A percentile compares a stretch with the other conserved stretches of the same genome.
Evolutionary conservation across 2,113 vertebrate species (phyloP).

Genomic region (Pavo muticus): DNA sequence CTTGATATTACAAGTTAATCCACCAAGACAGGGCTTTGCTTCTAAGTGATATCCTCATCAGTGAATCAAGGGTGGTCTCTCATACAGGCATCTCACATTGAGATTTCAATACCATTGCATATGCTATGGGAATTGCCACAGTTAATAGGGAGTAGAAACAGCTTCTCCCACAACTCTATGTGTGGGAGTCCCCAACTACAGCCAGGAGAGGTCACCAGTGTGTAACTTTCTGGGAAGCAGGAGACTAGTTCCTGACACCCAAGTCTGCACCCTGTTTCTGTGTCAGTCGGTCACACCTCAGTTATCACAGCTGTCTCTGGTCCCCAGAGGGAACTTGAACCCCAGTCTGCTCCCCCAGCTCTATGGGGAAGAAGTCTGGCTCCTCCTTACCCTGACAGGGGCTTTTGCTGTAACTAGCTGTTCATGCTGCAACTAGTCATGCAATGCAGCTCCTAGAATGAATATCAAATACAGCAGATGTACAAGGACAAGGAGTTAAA

Average conservation of each 20-base stretch:
- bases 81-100: neutral
- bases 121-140: too few species aligned
- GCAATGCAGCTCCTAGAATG: neutral
- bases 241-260: neutral
- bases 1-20: neutral
- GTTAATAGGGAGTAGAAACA: neutral
- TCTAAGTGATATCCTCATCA: neutral
- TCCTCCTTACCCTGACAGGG: neutral
- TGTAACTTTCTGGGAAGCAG: neutral
- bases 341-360: neutral
- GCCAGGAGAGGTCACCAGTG: neutral
- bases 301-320: neutral
- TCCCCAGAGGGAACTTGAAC: neutral
- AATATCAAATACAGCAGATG: neutral
- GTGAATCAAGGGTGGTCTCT: neutral
- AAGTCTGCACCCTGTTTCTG: neutral
- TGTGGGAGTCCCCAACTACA: neutral
- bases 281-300: neutral
- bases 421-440: accelerated
- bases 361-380: neutral
- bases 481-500: neutral
- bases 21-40: neutral
- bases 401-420: neutral
- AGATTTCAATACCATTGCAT: neutral
- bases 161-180: neutral